Base-by-base conservation (phyloP, 2,888 invertebrate genomes). In the Fragum fragum region DNA sequence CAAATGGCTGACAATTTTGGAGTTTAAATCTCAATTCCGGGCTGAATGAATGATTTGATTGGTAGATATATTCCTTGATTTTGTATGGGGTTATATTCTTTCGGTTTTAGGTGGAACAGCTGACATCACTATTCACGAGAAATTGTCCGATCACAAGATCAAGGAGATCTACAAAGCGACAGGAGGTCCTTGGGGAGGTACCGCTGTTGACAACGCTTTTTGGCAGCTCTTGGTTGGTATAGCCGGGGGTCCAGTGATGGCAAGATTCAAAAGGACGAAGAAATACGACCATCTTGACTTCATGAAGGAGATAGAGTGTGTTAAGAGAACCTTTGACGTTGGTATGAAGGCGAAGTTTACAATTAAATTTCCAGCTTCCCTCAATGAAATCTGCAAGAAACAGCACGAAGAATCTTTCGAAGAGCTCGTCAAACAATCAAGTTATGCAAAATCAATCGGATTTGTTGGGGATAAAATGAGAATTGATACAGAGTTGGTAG, bases 141-240 rank as follows among this genome's bases (percentile, higher is more conserved):
- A 79, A 7, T 57, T 71, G 28, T 36, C 26, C 2, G 55, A 55
- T 14, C 69, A 75, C 2, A 28, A 63, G 1, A 28, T 83, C 11
- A 76, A 73, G 29, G 82, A 83, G 29, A 61, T 83, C 7, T 79
- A 83, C 52, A 69, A 72, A 36, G 79, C 82, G 16, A 83, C 73
- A 21, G 82, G 82, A 1, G 82, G 82, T n/a, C 26, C 11, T n/a
- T 83, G 83, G 83, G 83, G 83, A 7, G 83, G 83, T 3, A 83
- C 72, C 18, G 75, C 73, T 52, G 70, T 83, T 18, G 83, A 83
- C 47, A 76, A 76, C 36, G 79, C 83, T 16, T 83, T 83, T 47
- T 16, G 52, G n/a, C 16, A 39, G 6, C 59, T 73, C 14, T n/a
- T 73, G 18, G 47, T 36, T n/a, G 42, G 36, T 21, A 73, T 73